Evolutionary conservation across 2,888 invertebrate species (phyloP), one percentile per base, ranked within the genome.

Genomic region (Drosophila suboccidentalis): DNA sequence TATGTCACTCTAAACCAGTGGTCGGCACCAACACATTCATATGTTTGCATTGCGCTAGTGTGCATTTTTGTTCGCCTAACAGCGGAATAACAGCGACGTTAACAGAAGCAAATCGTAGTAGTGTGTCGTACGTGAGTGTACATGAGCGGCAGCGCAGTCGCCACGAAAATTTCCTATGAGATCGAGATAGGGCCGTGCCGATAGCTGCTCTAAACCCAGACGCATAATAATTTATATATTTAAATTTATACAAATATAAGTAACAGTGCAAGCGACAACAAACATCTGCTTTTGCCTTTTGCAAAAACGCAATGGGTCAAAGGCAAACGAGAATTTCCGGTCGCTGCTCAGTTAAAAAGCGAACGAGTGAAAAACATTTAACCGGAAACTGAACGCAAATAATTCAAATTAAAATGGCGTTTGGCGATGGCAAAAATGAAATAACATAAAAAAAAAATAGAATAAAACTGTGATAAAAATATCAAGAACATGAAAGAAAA

Each of bases 321-420:
- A 76, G 54, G 72, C 67, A 74, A 79, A 80, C 66, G 58, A 69
- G 54, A 60, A 74, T 80, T 80, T 80, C 71, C 79, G 79, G 61
- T 71, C 57, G 49, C 49, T 59, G 73, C 66, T 57, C 66, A 64
- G 63, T 36, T 63, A 74, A 78, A 77, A 55, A 50, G 13, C 3
- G 19, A 19, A 17, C 4, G 4, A 36, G n/a, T 15, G 47, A 62
- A 15, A 55, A 26, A 62, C 63, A 26, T 44, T 61, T 50, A 64
- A 51, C 58, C 67, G 63, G 71, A 71, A 62, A 65, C 66, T 71
- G 65, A 53, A 65, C 54, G 59, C 66, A 79, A 81, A 68, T 76
- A 74, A 79, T 74, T 72, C 66, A 77, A 81, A 79, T 81, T 66
- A 77, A 81, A 81, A 76, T 72, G 58, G 60, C 53, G 69, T 66